Evolutionary conservation across 2,113 vertebrate species (phyloP).

Genomic region (Psilopogon haemacephalus): DNA sequence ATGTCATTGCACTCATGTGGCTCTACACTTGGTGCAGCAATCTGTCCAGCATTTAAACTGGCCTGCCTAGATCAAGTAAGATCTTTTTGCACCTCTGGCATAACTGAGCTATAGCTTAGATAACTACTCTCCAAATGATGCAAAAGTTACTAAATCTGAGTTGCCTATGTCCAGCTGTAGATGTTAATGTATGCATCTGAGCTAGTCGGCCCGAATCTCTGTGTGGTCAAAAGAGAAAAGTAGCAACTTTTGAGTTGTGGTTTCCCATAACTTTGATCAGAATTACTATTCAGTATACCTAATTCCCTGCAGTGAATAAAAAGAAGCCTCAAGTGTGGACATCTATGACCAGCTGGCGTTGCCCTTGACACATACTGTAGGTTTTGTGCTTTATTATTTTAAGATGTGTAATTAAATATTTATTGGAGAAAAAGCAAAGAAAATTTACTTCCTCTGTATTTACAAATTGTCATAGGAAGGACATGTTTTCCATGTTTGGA

Average conservation of each 20-base stretch:
- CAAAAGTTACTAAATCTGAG: not conserved
- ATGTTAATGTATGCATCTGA: not conserved
- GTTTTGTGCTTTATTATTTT: not conserved
- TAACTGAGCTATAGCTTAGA: not conserved
- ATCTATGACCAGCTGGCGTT: not conserved
- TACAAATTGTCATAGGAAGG: not conserved
- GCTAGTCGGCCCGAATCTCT: not conserved
- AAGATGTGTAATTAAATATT: not conserved
- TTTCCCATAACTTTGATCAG: not conserved
- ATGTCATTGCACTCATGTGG: not conserved
- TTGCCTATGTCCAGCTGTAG: not conserved
- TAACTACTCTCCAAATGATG: not conserved
- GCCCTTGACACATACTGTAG: not conserved
- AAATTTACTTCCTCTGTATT: not conserved
- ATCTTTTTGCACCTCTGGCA: not conserved
- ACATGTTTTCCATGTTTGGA: not conserved
- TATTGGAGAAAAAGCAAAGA: not conserved
- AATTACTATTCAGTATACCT: not conserved
- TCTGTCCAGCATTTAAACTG: not conserved
- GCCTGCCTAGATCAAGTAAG: not conserved
- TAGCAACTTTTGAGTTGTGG: not conserved
- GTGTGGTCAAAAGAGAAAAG: not conserved
- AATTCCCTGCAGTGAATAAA: not conserved
- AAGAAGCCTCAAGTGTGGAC: not conserved
- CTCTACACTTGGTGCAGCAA: not conserved